These are phyloP conservation scores for Smittia aterrima DNA, from an alignment of 2,888 invertebrate species.

Conservation along the genomic window DNA sequence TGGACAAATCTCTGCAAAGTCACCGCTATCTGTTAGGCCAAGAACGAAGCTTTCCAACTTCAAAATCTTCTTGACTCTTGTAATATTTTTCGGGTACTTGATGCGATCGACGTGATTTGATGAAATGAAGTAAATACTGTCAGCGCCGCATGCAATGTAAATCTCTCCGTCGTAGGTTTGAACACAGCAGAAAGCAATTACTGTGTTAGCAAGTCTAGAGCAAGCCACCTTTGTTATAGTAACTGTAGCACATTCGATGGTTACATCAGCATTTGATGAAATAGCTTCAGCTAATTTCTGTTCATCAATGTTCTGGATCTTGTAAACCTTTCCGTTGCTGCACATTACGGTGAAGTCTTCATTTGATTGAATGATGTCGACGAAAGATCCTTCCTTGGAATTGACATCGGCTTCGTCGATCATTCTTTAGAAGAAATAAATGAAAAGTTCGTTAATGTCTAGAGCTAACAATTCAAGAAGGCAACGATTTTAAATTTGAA, in stretches of 20 bases:
- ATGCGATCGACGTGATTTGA: background rate
- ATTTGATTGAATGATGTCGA: slow-evolving; percentile 47
- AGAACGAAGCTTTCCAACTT: slow-evolving; percentile 50
- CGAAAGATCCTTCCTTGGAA: slow-evolving; percentile 46
- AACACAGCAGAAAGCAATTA: slow-evolving; percentile 1
- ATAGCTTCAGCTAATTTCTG: background rate
- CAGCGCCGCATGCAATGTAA: background rate
- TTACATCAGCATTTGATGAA: background rate
- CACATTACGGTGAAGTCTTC: slow-evolving; percentile 49
- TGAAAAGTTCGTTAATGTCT: background rate
- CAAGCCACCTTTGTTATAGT: background rate
- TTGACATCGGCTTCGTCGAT: slow-evolving; percentile 48
- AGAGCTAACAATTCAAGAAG: no score
- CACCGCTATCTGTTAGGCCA: slow-evolving; percentile 49
- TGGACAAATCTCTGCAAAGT: slow-evolving; percentile 51
- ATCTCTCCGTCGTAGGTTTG: background rate
- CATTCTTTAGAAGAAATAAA: slow-evolving; percentile 42
- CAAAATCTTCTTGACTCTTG: slow-evolving; percentile 48
- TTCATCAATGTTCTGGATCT: slow-evolving; percentile 43
- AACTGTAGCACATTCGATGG: background rate
- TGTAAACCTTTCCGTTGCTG: slow-evolving; percentile 50
- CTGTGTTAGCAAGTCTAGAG: background rate
- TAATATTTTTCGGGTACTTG: slow-evolving; percentile 1
- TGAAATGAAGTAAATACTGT: background rate
- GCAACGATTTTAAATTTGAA: no score